Evolutionary conservation across 2,888 invertebrate species (phyloP).

Genomic region (Sphaerophoria rueppellii): DNA sequence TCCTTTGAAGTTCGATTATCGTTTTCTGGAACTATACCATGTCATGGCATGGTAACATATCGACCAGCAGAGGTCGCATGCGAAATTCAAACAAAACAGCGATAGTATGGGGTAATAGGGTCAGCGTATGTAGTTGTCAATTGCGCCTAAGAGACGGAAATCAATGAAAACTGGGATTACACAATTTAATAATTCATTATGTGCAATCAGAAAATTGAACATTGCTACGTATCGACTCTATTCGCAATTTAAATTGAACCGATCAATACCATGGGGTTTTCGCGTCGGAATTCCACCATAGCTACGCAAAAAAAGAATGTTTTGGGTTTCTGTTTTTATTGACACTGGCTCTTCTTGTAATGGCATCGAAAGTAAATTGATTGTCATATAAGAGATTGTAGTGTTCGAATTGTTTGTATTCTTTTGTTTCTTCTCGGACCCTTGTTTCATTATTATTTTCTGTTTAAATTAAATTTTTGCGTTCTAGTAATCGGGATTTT

Average conservation of each 20-base stretch:
- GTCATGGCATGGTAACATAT: no score
- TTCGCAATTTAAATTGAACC: constrained; percentile 35
- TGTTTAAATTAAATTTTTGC: no score
- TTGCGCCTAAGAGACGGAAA: constrained; percentile 38
- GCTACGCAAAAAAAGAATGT: no score
- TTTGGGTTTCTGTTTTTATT: no score
- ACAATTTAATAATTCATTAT: constrained; percentile 65
- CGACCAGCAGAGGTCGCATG: not conserved
- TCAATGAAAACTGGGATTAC: constrained; percentile 67
- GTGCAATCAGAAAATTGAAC: constrained; percentile 23
- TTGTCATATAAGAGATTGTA: no score
- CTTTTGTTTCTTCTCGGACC: no score
- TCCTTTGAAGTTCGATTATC: not conserved
- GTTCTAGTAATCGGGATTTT: no score
- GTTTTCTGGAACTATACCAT: not conserved
- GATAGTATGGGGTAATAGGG: constrained; percentile 10
- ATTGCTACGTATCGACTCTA: not conserved
- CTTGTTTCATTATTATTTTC: no score
- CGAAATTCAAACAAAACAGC: not conserved
- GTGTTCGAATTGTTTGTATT: no score
- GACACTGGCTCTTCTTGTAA: no score
- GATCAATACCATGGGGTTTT: not conserved
- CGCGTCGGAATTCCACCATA: no score
- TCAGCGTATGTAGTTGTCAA: constrained; percentile 36
- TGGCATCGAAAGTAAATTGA: no score